Base-by-base conservation (phyloP, 2,797 vertebrate genomes). In the Sebastes diploproa region DNA sequence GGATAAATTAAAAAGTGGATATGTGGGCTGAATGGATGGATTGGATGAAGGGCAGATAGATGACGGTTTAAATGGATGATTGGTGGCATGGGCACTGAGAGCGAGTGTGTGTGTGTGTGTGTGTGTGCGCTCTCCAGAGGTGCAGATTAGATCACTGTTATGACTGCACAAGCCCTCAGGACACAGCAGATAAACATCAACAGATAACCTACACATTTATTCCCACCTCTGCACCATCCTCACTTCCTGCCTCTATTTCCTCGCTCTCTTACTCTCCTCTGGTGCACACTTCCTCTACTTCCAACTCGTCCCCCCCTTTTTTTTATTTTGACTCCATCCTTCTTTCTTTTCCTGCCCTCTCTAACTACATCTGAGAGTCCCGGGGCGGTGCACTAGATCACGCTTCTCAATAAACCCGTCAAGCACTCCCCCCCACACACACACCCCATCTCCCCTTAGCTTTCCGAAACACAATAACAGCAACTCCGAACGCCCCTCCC, bases 321-420 rank as follows among this genome's bases (percentile, higher is more conserved):
- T 46, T 8, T 50, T 18, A 50, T 50, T 50, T 18, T 50, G 16
- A 50, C 46, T 50, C 18, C 46, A 50, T 50, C 58, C 38, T 64
- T 72, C 36, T 23, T 69, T 82, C 62, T 62, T 66, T 76, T n/a
- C 25, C 77, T 80, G 76, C 77, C 86, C 88, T 93, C 91, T 83
- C 91, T 93, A 95, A 95, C 93, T 89, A 89, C 90, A 91, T 94
- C 92, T 84, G 80, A 81, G 88, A 88, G 91, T 94, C 94, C 93
- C 84, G 83, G 81, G 94, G 94, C 92, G 71, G 72, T 82, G 90
- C 94, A 94, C 89, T 94, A 95, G 69, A 95, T 96, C 95, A 95
- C 87, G 88, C 79, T 77, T 92, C 92, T 93, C 93, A 95, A 96
- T 96, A 95, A 95, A 95, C 91, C 93, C 90, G 93, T 95, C 93